Conservation (phyloP, 2,797 vertebrate species). For the Trachops cirrhosus region DNA sequence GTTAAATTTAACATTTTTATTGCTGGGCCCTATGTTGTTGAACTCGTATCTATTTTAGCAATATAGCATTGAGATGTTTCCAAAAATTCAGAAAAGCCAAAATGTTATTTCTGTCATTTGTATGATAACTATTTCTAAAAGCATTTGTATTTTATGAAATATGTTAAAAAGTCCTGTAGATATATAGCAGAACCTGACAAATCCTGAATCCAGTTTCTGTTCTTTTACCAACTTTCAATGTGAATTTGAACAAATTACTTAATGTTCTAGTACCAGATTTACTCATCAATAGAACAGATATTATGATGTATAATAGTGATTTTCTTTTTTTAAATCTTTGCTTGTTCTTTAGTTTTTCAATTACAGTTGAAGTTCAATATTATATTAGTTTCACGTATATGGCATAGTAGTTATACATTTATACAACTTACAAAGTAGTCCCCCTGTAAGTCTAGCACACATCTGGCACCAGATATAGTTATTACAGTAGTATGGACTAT, state of each 20-base stretch:
- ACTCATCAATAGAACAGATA: neutral
- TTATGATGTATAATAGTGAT: neutral
- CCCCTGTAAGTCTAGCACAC: neutral
- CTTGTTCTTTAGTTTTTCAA: neutral
- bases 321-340: constrained; percentile 1
- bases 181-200: neutral
- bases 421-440: neutral
- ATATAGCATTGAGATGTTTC: neutral
- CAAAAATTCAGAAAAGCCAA: neutral
- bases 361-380: neutral
- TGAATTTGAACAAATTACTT: neutral
- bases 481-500: neutral
- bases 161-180: neutral
- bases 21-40: neutral
- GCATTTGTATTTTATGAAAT: neutral
- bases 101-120: neutral
- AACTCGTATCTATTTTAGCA: neutral
- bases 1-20: constrained; percentile 14
- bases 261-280: neutral
- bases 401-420: neutral
- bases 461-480: neutral
- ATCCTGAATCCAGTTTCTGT: neutral
- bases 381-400: neutral
- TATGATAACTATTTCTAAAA: constrained; percentile 17
- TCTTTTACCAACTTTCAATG: neutral